phyloP scores from a whole-genome alignment of 2,888 invertebrate species.

The Agrochola litura region DNA sequence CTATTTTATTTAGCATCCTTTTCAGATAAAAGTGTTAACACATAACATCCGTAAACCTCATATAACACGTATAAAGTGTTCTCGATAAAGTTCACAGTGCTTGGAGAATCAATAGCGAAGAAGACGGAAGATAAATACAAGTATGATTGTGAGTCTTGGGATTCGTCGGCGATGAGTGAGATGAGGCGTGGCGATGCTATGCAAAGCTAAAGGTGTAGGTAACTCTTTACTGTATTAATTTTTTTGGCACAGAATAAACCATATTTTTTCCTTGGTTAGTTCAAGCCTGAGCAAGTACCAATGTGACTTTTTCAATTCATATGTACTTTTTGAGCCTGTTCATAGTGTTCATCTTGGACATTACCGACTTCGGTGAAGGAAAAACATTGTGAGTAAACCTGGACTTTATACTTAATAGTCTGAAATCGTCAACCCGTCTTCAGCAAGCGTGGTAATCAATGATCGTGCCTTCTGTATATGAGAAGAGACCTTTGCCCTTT shows the following conservation, averaged over 20 bases:
- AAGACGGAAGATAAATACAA: constrained; percentile 40
- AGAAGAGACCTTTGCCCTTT: neutral
- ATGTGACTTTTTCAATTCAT: neutral
- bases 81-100: constrained; percentile 29
- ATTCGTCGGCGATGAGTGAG: neutral
- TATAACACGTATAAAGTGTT: constrained; percentile 9
- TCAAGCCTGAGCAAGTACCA: neutral
- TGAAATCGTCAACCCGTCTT: neutral
- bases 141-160: constrained; percentile 23
- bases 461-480: neutral
- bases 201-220: neutral
- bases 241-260: neutral
- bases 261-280: neutral
- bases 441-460: neutral
- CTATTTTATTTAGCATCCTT: neutral
- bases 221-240: neutral
- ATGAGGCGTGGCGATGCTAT: neutral
- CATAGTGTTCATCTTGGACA: neutral
- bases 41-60: neutral
- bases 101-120: constrained; percentile 28
- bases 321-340: neutral
- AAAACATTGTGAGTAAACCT: neutral
- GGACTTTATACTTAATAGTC: neutral
- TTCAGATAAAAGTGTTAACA: constrained; percentile 4
- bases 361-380: neutral